Evolutionary conservation across 2,113 vertebrate species (phyloP).

Genomic region (Fukomys damarensis): DNA sequence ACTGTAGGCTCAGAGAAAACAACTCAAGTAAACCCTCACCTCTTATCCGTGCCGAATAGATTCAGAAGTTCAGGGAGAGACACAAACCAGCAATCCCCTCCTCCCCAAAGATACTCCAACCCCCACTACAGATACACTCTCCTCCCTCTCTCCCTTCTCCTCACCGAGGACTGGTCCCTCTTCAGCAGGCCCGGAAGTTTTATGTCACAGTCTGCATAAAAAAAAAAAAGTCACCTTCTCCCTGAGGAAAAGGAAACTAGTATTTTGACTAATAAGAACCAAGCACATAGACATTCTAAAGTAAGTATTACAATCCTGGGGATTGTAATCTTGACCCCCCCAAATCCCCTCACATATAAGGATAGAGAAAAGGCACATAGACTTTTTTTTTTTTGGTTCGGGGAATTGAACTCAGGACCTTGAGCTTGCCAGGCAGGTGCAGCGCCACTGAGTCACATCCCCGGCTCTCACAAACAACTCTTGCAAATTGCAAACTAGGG

Average conservation of each 20-base stretch:
- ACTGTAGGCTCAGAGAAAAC: background rate
- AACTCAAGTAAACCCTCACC: background rate
- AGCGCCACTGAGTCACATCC: no score
- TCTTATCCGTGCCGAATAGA: background rate
- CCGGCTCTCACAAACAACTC: no score
- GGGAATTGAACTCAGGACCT: no score
- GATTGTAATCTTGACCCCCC: background rate
- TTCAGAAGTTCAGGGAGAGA: background rate
- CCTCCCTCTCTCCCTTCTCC: slow-evolving; percentile 14
- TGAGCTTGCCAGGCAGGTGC: no score
- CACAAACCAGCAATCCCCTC: background rate
- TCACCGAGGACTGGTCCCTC: slow-evolving; percentile 89
- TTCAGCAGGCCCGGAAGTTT: slow-evolving; percentile 87
- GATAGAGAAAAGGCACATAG: background rate
- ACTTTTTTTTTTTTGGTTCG: background rate
- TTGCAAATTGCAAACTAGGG: background rate
- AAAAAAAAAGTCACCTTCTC: slow-evolving; percentile 63
- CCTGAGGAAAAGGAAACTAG: slow-evolving; percentile 57
- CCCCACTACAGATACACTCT: background rate
- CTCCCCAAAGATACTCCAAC: background rate
- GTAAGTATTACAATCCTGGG: background rate
- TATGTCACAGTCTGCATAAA: slow-evolving; percentile 73
- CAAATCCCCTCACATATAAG: background rate
- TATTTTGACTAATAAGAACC: slow-evolving; percentile 30
- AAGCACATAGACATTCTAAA: slow-evolving; percentile 1